phyloP scores from a whole-genome alignment of 2,888 invertebrate genomes.

The Anticlea derivata region DNA sequence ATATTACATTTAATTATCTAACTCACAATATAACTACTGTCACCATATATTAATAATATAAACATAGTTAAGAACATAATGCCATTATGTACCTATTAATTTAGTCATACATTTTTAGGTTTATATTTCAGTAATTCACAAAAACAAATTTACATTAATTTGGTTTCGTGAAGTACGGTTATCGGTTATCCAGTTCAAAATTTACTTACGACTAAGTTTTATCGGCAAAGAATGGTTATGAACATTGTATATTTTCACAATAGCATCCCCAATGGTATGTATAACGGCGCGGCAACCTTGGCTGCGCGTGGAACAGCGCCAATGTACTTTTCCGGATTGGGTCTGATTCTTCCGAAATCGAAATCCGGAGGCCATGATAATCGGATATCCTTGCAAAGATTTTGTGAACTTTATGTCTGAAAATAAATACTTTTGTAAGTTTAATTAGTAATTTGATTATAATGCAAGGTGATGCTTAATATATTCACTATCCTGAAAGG shows the following conservation, averaged over 20 bases:
- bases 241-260: slow-evolving; percentile 26
- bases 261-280: slow-evolving; percentile 24
- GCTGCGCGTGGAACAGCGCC: slow-evolving; percentile 9
- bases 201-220: slow-evolving; percentile 10
- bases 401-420: slow-evolving; percentile 11
- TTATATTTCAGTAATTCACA: no score
- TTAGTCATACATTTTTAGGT: no score
- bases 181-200: no score
- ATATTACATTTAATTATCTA: no score
- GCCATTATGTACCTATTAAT: no score
- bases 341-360: slow-evolving; percentile 8
- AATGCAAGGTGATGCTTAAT: no score
- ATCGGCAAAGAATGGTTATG: slow-evolving; percentile 26
- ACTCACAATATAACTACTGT: no score
- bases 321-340: slow-evolving; percentile 4
- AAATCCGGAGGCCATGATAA: slow-evolving; percentile 16
- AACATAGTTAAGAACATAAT: no score
- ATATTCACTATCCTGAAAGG: no score
- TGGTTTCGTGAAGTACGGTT: no score
- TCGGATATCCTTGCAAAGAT: slow-evolving; percentile 8
- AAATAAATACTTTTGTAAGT: background rate
- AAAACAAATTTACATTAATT: no score
- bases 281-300: slow-evolving; percentile 25
- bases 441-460: background rate
- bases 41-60: no score